Evolutionary conservation across 2,888 invertebrate genomes (phyloP).

Genomic region (Andrena trimmerana): DNA sequence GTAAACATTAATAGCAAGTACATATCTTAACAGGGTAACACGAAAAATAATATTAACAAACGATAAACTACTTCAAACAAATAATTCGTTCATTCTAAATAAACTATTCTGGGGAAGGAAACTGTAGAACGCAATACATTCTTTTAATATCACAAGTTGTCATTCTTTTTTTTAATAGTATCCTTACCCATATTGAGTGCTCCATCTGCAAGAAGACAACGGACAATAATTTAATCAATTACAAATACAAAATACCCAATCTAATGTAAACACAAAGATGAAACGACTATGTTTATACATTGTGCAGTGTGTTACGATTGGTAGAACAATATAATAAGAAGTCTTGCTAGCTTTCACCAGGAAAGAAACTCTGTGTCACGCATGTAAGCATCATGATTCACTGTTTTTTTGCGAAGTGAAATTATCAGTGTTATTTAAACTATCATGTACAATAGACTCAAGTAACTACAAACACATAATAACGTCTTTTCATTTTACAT

Average conservation of each 20-base stretch:
- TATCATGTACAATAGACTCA: not conserved
- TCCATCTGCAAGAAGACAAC: slow-evolving; percentile 81
- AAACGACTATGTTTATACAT: slow-evolving; percentile 33
- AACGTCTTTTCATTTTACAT: not conserved
- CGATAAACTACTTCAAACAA: not conserved
- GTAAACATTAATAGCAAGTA: not conserved
- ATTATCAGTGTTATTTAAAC: slow-evolving; percentile 39
- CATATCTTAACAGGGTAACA: not conserved
- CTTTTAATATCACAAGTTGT: slow-evolving; percentile 19
- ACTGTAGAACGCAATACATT: slow-evolving; percentile 6
- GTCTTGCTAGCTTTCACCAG: slow-evolving; percentile 81
- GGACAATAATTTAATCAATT: slow-evolving; percentile 12
- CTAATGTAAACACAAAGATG: slow-evolving; percentile 18
- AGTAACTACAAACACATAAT: not conserved
- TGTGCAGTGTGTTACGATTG: slow-evolving; percentile 67
- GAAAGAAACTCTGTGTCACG: slow-evolving; percentile 83
- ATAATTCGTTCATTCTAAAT: slow-evolving; percentile 3
- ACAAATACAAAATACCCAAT: not conserved
- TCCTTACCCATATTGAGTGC: slow-evolving; percentile 83
- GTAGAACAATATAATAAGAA: slow-evolving; percentile 75
- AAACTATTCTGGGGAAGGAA: not conserved
- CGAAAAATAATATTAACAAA: slow-evolving; percentile 10
- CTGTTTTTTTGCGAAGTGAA: slow-evolving; percentile 66
- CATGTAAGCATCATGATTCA: slow-evolving; percentile 80
- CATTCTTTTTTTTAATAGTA: slow-evolving; percentile 14